phyloP scores from a whole-genome alignment of 1,140 invertebrate species.

The roundworm (Caenorhabditis elegans) region DNA sequence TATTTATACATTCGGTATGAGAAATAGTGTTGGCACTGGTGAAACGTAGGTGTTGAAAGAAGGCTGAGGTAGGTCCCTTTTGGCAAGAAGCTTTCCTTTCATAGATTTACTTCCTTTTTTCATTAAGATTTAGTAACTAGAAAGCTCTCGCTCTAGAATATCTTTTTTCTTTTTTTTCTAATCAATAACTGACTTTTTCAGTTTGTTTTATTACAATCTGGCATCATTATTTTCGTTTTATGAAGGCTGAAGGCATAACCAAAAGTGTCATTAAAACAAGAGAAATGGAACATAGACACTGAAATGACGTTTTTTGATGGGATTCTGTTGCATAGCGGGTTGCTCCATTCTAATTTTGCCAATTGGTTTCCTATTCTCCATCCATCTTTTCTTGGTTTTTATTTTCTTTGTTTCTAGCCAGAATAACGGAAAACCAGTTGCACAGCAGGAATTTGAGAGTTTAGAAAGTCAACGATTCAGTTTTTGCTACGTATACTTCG shows the following conservation, averaged over 20 bases:
- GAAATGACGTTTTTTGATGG: background rate
- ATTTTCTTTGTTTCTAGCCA: background rate
- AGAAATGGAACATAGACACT: background rate
- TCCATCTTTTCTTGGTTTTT: background rate
- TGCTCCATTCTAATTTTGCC: background rate
- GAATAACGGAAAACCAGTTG: too few relatives aligned
- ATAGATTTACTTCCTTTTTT: background rate
- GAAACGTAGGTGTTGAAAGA: background rate
- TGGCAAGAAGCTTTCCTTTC: background rate
- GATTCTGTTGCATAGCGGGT: background rate
- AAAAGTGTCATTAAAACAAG: background rate
- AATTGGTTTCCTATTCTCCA: background rate
- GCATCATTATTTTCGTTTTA: too few relatives aligned
- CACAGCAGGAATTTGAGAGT: too few relatives aligned
- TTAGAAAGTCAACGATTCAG: too few relatives aligned
- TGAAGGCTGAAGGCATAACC: background rate
- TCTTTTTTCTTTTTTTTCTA: background rate
- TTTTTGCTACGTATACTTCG: too few relatives aligned
- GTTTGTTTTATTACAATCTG: too few relatives aligned
- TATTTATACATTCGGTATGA: background rate
- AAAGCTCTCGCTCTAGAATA: too few relatives aligned
- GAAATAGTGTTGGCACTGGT: background rate
- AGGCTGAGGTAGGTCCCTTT: background rate
- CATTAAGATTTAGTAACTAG: background rate
- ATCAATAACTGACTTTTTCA: too few relatives aligned